Conservation (phyloP, 1,140 invertebrate genomes). For the Onthophagus taurus region DNA sequence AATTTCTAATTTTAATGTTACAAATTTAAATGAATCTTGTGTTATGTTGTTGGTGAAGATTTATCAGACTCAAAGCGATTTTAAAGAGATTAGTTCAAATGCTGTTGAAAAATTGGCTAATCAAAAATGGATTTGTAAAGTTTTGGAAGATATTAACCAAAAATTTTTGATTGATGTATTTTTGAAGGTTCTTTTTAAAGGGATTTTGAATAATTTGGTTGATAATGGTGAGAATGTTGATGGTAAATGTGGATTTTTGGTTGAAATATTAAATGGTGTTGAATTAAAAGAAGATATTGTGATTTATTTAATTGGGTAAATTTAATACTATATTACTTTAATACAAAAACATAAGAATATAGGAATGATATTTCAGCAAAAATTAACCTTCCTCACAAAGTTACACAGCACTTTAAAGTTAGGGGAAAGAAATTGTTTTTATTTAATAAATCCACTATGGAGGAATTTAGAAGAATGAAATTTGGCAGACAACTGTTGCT, state of each 20-base stretch:
- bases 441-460: no score
- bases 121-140: slow-evolving; percentile 42
- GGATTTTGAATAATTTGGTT: slow-evolving; percentile 35
- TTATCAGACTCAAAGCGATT: slow-evolving; percentile 48
- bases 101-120: slow-evolving; percentile 43
- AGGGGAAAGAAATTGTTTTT: no score
- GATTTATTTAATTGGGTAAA: slow-evolving; percentile 33
- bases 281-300: slow-evolving; percentile 41
- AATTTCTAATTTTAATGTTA: slow-evolving; percentile 44
- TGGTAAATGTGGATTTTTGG: slow-evolving; percentile 30
- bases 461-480: no score
- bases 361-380: no score
- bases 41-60: slow-evolving; percentile 50
- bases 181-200: slow-evolving; percentile 42
- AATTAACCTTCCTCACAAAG: no score
- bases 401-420: no score
- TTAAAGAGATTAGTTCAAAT: slow-evolving; percentile 39
- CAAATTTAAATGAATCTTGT: slow-evolving; percentile 44
- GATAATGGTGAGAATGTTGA: slow-evolving; percentile 1
- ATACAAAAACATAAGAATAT: neutral
- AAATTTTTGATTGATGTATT: slow-evolving; percentile 45
- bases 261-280: slow-evolving; percentile 44
- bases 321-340: slow-evolving; percentile 10
- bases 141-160: slow-evolving; percentile 43
- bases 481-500: no score